Evolutionary conservation across 2,113 vertebrate genomes (phyloP), one percentile per base, ranked within the genome.

Genomic region (Coracopsis vasa): DNA sequence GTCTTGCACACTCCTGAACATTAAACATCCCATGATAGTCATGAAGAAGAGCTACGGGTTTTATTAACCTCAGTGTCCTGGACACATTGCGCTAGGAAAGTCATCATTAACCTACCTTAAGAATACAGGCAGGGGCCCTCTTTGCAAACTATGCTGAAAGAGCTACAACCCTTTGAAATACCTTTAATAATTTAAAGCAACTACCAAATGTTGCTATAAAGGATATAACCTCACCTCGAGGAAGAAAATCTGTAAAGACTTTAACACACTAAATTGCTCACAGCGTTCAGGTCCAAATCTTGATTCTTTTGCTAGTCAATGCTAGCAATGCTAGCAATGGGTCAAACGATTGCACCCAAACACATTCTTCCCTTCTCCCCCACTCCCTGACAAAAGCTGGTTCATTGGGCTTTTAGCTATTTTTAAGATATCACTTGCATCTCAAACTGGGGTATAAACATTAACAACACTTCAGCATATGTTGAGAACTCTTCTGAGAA

Each of bases 31-130:
- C 98, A 97, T 98, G 98, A 97, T 97, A 96, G 97, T 88, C 97
- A 96, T 98, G 98, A 98, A 98, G 97, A 98, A 98, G 98, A 98
- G 97, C 98, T 98, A 98, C 96, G 97, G 98, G 97, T 98, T 98
- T 98, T 98, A 98, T 98, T 98, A 98, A 98, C 98, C 98, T 98
- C 96, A 25, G 97, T 98, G 98, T 98, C 97, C 98, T 90, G 98
- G 97, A 98, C 96, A 91, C 95, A 67, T 69, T 89, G 95, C 84
- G 6, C 91, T 33, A 88, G 94, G 87, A 97, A 88, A 77, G 56
- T 97, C 97, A 97, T 97, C 98, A 98, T 98, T 98, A 98, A 98
- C 98, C 97, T 97, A 98, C 97, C 97, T 98, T 97, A 97, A 97
- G 97, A 97, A 94, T 86, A 97, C 92, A 96, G 93, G 91, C 90